phyloP scores from a whole-genome alignment of 1,140 invertebrate genomes.

The Calosoma granatense region DNA sequence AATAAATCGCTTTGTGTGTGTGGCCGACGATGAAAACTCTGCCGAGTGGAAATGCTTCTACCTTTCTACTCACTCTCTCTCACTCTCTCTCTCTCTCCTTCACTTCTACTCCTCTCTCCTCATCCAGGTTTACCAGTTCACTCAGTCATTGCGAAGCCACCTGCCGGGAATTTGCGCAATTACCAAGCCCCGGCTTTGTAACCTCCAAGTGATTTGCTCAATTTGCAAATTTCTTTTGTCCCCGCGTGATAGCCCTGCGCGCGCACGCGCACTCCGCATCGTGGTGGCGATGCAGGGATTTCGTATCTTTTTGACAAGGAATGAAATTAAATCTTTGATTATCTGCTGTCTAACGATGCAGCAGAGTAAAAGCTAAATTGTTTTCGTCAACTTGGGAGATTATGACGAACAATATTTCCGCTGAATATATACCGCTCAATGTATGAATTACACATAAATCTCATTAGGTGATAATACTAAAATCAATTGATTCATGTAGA shows the following conservation, averaged over 20 bases:
- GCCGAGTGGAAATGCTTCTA: not conserved
- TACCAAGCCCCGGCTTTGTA: not conserved
- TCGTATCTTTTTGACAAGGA: not conserved
- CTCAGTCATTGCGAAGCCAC: not conserved
- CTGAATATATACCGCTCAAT: too few species aligned
- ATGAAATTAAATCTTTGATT: not conserved
- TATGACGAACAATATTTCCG: too few species aligned
- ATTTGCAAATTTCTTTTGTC: constrained; percentile 2
- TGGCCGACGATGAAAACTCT: not conserved
- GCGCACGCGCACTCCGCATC: not conserved
- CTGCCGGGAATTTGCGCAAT: constrained; percentile 3
- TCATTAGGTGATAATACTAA: too few species aligned
- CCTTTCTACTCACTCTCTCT: not conserved
- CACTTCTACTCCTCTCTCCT: too few species aligned
- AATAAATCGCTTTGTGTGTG: not conserved
- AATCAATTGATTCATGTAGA: too few species aligned
- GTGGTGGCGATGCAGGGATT: too few species aligned
- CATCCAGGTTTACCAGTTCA: not conserved
- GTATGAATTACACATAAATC: too few species aligned
- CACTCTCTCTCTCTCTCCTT: too few species aligned
- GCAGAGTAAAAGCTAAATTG: too few species aligned
- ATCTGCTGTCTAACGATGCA: not conserved
- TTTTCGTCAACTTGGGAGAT: too few species aligned
- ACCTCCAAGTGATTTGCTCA: not conserved
- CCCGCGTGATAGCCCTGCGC: not conserved